Evolutionary conservation across 2,113 vertebrate species (phyloP), one percentile per base, ranked within the genome.

Genomic region (Campylorhamphus procurvoides): DNA sequence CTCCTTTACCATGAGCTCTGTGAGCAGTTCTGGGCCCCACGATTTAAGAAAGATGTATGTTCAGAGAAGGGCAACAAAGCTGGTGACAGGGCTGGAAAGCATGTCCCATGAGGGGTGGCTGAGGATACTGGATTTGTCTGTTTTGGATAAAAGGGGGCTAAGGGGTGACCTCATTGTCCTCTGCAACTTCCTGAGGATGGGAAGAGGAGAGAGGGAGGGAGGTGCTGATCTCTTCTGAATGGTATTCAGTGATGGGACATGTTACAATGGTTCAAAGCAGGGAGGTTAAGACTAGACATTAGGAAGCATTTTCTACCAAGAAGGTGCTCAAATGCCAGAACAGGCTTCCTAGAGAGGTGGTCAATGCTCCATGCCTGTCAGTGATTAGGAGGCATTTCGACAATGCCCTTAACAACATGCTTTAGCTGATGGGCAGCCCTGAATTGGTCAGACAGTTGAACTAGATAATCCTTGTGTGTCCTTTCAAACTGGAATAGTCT

Each of bases 391-490:
- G 42, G 18, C 18, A 4, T 60, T 74, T 62, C 29, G 27, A 44
- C 16, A n/a, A 62, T 44, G 68, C 11, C 15, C 1, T 42, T 42
- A 49, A 33, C 14, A 37, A 5, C 27, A 44, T 1, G 0, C 3
- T 62, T 67, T n/a, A 42, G 33, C 6, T 62, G 20, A 10, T 29
- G 10, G 16, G 33, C 47, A 81, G 35, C 18, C 31, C 40, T 37
- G 53, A 49, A 42, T 8, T 55, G 35, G 10, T 49, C 7, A 29
- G 46, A 13, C 53, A 18, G 20, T 23, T 35, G 47, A 27, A n/a
- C 27, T 63, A 24, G 23, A 25, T 44, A 9, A n/a, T 69, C 47
- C 49, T 50, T 63, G 19, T 25, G 4, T 18, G 9, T 25, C 23
- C 35, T 9, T 68, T 29, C 47, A 15, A 37, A 17, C 1, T 49